Evolutionary conservation across 2,797 vertebrate species (phyloP).

Genomic region (Eulemur albifrons): DNA sequence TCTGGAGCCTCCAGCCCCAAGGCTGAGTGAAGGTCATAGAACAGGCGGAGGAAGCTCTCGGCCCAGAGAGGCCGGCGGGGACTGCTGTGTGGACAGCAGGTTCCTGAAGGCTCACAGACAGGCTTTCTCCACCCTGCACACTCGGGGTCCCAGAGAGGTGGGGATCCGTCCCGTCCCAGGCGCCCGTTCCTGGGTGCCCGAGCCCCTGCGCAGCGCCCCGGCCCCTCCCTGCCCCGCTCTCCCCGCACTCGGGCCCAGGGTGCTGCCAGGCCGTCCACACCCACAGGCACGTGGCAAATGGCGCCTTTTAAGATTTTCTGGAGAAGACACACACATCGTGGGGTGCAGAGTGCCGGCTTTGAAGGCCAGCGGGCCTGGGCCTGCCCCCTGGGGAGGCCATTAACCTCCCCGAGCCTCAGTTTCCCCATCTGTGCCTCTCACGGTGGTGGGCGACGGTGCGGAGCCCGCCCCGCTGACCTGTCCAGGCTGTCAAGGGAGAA

Average conservation of each 20-base stretch:
- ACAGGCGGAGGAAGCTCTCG: not conserved
- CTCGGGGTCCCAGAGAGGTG: not conserved
- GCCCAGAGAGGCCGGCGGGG: not conserved
- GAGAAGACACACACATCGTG: fast-evolving
- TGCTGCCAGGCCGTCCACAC: fast-evolving
- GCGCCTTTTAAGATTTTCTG: not conserved
- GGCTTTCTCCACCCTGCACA: not conserved
- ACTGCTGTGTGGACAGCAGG: fast-evolving
- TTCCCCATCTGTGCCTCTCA: not conserved
- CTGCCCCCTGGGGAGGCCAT: not conserved
- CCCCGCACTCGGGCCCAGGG: no score
- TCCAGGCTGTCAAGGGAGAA: constrained; percentile 80
- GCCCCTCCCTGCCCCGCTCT: fast-evolving
- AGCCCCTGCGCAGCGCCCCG: not conserved
- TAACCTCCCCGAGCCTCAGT: fast-evolving
- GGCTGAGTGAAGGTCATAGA: not conserved
- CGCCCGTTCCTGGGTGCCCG: not conserved
- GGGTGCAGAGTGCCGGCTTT: fast-evolving
- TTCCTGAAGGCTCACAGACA: fast-evolving
- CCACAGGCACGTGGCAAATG: fast-evolving
- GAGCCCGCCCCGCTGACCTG: constrained; percentile 54
- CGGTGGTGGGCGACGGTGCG: not conserved
- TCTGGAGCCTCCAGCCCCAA: not conserved
- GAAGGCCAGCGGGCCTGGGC: not conserved
- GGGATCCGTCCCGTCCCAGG: fast-evolving